These are phyloP conservation scores for Ptiloglossa arizonensis DNA, from an alignment of 1,140 invertebrate species.

Conservation along the genomic window DNA sequence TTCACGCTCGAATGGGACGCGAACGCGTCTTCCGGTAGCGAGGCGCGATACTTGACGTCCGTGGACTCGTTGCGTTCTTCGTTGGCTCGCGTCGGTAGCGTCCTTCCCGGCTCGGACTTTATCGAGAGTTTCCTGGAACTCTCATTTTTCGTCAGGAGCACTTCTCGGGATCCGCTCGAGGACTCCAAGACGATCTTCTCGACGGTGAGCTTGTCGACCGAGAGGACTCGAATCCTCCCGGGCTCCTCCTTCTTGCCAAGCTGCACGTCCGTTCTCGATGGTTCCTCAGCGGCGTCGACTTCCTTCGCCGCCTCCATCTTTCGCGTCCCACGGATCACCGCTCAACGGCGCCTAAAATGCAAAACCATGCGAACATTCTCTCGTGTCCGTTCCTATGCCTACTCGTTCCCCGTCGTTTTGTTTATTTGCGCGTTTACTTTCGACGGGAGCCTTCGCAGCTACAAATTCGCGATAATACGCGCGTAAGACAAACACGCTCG, in stretches of 20 bases:
- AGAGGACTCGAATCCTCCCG: conserved; percentile 49
- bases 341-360: conserved; percentile 47
- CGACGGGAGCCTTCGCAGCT: too few relatives aligned
- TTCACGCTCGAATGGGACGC: neutral
- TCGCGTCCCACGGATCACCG: neutral
- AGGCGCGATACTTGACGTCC: neutral
- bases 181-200: conserved; percentile 70
- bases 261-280: neutral
- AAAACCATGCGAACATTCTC: neutral
- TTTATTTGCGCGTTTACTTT: too few relatives aligned
- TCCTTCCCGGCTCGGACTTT: neutral
- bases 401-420: too few relatives aligned
- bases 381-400: too few relatives aligned
- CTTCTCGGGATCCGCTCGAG: conserved; percentile 53
- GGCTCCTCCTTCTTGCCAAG: conserved; percentile 6
- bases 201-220: conserved; percentile 66
- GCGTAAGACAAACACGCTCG: too few relatives aligned
- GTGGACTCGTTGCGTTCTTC: neutral
- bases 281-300: conserved; percentile 18
- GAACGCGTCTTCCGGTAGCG: neutral
- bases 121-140: conserved; percentile 55
- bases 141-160: conserved; percentile 65
- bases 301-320: conserved; percentile 48
- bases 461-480: too few relatives aligned
- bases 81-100: neutral